Evolutionary conservation across 1,140 invertebrate genomes (phyloP).

Genomic region (Nylanderia fulva): DNA sequence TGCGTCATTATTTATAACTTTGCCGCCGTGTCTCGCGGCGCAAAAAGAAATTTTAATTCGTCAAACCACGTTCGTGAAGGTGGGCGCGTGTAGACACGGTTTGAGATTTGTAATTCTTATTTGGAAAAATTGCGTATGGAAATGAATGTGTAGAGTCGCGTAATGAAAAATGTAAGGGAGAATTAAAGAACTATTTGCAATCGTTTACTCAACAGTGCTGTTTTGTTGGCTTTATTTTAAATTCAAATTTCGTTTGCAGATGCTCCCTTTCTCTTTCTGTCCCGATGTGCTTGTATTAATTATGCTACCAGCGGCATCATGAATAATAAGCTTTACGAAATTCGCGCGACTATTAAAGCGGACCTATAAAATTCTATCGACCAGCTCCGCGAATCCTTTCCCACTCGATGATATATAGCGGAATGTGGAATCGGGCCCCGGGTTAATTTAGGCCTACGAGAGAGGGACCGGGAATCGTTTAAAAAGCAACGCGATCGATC

Average conservation of each 20-base stretch:
- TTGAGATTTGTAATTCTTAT: background rate
- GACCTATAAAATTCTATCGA: background rate
- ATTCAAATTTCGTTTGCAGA: background rate
- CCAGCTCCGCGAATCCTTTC: background rate
- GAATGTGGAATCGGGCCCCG: conserved; percentile 2
- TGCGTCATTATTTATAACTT: conserved; percentile 2
- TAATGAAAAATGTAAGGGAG: too few species aligned
- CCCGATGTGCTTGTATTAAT: background rate
- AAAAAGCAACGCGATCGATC: conserved; percentile 37
- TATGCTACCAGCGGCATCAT: background rate
- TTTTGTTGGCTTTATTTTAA: background rate
- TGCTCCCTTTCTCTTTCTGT: too few species aligned
- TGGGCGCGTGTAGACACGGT: too few species aligned
- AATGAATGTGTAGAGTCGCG: too few species aligned
- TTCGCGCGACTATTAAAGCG: background rate
- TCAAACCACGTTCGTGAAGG: background rate
- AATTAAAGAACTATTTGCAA: background rate
- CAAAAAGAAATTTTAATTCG: background rate
- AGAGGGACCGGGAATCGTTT: conserved; percentile 2
- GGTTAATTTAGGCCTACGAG: conserved; percentile 42
- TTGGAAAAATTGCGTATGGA: background rate
- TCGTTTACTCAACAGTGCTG: background rate
- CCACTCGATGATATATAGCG: background rate
- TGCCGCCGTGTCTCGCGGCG: background rate
- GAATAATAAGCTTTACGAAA: conserved; percentile 19